phyloP scores from a whole-genome alignment of 37 sponge, comb jelly and placozoan species.

The Beroe forskalii region DNA sequence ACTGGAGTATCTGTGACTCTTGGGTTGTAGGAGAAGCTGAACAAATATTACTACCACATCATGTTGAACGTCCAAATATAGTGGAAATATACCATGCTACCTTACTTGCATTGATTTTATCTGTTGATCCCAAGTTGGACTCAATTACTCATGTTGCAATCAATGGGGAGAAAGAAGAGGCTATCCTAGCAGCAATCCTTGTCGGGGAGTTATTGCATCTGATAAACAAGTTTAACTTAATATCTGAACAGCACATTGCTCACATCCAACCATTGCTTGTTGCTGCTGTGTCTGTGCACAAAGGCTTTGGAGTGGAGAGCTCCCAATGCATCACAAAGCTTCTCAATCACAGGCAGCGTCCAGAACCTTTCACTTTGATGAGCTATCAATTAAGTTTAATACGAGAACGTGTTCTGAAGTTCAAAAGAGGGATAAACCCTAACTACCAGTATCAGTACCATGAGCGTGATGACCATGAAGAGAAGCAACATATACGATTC shows the following conservation, averaged over 20 bases:
- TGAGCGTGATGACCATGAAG: slow-evolving; percentile 46
- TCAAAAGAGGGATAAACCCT: neutral
- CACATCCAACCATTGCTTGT: slow-evolving; percentile 60
- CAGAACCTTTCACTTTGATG: neutral
- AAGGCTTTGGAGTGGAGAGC: slow-evolving; percentile 58
- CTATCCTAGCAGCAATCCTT: slow-evolving; percentile 45
- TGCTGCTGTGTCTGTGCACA: slow-evolving; percentile 32
- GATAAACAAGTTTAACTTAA: slow-evolving; percentile 37
- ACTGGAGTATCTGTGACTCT: slow-evolving; percentile 14
- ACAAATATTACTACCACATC: slow-evolving; percentile 13
- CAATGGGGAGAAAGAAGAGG: slow-evolving; percentile 49
- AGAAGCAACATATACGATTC: slow-evolving; percentile 50
- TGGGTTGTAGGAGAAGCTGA: slow-evolving; percentile 64
- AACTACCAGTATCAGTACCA: neutral
- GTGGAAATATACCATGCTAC: slow-evolving; percentile 50
- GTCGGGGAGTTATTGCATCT: slow-evolving; percentile 48
- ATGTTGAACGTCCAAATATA: slow-evolving; percentile 36
- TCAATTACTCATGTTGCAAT: slow-evolving; percentile 57
- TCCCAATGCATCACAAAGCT: slow-evolving; percentile 62
- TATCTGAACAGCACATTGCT: slow-evolving; percentile 49
- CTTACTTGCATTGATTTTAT: neutral
- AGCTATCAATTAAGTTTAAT: slow-evolving; percentile 37
- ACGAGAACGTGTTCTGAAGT: slow-evolving; percentile 23
- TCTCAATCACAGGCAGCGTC: slow-evolving; percentile 26
- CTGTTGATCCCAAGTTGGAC: slow-evolving; percentile 46